Evolutionary conservation across 1,140 invertebrate genomes (phyloP).

Genomic region (Tetragnatha versicolor): DNA sequence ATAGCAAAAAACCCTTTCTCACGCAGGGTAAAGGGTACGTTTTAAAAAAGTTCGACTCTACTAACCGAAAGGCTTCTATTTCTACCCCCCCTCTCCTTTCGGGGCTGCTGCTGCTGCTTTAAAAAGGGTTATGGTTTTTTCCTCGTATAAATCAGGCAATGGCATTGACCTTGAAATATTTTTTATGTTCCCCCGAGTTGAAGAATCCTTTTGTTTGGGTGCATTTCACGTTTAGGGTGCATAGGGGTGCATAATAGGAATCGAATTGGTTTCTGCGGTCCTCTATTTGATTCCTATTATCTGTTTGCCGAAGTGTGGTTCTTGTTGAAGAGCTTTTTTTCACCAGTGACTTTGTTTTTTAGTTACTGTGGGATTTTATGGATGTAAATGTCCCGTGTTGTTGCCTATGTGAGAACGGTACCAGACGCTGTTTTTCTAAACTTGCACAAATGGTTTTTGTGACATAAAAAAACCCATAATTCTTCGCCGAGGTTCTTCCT

Average conservation of each 20-base stretch:
- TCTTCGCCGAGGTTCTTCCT: too few relatives aligned
- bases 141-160: background rate
- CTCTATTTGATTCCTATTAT: too few relatives aligned
- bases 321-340: too few relatives aligned
- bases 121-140: constrained; percentile 26
- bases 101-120: background rate
- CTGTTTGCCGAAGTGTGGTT: too few relatives aligned
- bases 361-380: too few relatives aligned
- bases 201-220: background rate
- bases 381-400: too few relatives aligned
- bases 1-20: constrained; percentile 42
- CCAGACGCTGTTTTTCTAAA: too few relatives aligned
- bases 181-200: background rate
- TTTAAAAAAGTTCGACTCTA: constrained; percentile 29
- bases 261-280: too few relatives aligned
- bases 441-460: too few relatives aligned
- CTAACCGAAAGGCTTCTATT: constrained; percentile 36
- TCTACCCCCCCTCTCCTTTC: background rate
- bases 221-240: background rate
- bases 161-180: constrained; percentile 27
- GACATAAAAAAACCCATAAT: too few relatives aligned
- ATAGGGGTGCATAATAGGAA: background rate
- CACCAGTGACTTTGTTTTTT: too few relatives aligned
- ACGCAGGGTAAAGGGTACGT: constrained; percentile 21
- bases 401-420: too few relatives aligned